Evolutionary conservation across 1,140 invertebrate genomes (phyloP).

Genomic region (Eupristina koningsbergeri): DNA sequence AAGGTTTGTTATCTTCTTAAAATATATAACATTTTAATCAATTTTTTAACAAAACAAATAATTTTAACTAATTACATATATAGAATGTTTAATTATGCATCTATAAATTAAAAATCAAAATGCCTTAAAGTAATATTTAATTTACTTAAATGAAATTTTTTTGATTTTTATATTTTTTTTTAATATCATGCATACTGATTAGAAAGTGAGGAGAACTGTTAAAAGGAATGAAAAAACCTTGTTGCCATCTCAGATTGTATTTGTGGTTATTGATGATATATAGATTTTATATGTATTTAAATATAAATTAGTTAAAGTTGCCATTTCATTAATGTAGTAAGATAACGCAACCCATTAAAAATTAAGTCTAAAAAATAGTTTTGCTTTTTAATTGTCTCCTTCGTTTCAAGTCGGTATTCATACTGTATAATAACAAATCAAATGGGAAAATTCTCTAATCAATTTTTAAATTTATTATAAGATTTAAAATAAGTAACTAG

Average conservation of each 20-base stretch:
- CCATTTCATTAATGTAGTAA: slow-evolving; percentile 33
- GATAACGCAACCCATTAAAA: slow-evolving; percentile 21
- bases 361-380: slow-evolving; percentile 20
- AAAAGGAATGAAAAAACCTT: slow-evolving; percentile 35
- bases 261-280: slow-evolving; percentile 27
- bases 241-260: slow-evolving; percentile 23
- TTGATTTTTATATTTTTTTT: slow-evolving; percentile 29
- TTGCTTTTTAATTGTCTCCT: slow-evolving; percentile 37
- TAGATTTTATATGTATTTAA: slow-evolving; percentile 30
- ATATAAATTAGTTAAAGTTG: slow-evolving; percentile 33
- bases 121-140: slow-evolving; percentile 20
- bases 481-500: slow-evolving; percentile 51
- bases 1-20: slow-evolving; percentile 50
- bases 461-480: slow-evolving; percentile 52
- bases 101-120: slow-evolving; percentile 28
- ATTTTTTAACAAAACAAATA: slow-evolving; percentile 50
- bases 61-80: slow-evolving; percentile 41
- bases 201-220: slow-evolving; percentile 33
- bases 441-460: slow-evolving; percentile 43
- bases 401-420: slow-evolving; percentile 33
- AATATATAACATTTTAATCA: slow-evolving; percentile 49
- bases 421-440: slow-evolving; percentile 21
- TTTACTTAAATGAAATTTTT: slow-evolving; percentile 8
- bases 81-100: slow-evolving; percentile 20
- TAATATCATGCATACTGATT: slow-evolving; percentile 28